Conservation (phyloP, 2,888 invertebrate species). For the Perithous albicinctus region DNA sequence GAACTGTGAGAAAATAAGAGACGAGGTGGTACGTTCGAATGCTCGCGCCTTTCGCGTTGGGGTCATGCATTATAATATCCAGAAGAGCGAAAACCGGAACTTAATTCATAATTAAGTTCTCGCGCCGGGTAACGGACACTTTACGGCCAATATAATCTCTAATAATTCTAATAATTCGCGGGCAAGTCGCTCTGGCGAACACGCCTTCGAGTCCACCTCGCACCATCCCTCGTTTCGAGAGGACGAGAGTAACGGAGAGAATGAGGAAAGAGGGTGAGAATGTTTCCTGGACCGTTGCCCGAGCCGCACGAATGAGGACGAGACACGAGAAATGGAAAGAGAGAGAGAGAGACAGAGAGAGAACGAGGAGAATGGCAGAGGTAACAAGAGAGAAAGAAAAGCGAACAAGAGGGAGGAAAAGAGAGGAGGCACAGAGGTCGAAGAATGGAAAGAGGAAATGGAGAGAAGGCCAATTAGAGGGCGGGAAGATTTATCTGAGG, state of each 20-base stretch:
- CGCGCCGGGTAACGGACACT: conserved; percentile 78
- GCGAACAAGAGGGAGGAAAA: conserved; percentile 61
- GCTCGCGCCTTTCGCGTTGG: conserved; percentile 3
- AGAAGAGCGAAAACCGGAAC: conserved; percentile 70
- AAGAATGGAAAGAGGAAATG: conserved; percentile 81
- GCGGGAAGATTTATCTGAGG: conserved; percentile 84
- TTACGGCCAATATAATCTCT: conserved; percentile 83
- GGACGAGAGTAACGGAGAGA: conserved; percentile 39
- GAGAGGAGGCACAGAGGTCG: conserved; percentile 75
- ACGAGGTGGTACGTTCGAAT: not conserved
- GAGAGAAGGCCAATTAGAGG: conserved; percentile 85
- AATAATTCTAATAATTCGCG: conserved; percentile 83
- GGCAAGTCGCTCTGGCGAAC: conserved; percentile 53
- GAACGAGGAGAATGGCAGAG: too few species aligned
- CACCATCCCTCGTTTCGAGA: conserved; percentile 24
- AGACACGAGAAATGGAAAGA: conserved; percentile 71
- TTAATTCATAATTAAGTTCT: conserved; percentile 82
- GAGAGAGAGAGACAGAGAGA: conserved; percentile 61
- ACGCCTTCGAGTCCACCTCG: conserved; percentile 41
- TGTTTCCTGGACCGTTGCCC: conserved; percentile 82
- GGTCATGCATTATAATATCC: conserved; percentile 49
- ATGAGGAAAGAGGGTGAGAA: conserved; percentile 54
- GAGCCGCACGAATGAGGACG: conserved; percentile 66
- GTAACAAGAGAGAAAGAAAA: conserved; percentile 59
- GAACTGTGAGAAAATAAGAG: conserved; percentile 24